Base-by-base conservation (phyloP, 2,888 invertebrate genomes). In the Desoria tigrina region DNA sequence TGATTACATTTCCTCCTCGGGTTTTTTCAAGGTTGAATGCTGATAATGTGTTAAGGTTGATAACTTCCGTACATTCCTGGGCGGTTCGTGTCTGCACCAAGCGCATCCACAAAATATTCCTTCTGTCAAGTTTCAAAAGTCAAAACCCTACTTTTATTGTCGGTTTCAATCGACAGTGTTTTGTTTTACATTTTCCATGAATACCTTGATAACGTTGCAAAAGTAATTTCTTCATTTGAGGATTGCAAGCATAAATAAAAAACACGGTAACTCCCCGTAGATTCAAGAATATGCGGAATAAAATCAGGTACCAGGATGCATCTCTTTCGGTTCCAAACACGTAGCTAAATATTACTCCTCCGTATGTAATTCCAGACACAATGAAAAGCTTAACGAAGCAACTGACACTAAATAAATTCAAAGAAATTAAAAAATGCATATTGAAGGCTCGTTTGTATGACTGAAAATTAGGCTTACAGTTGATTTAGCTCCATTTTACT, bases 231-330 rank as follows among this genome's bases (percentile, higher is more conserved):
- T 51, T 51, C 51, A 27, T 51, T 27, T 51, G 24, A 6, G 14
- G 14, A 24, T 51, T 51, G 6, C 51, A 51, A 51, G 21, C 51
- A n/a, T 26, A 51, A 23, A 51, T 24, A 6, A 51, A 16, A 16
- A 51, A 51, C 4, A 51, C 51, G 9, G 51, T 51, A 23, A 51
- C 21, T 18, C 51, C 51, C 51, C 51, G 4, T 24, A 51, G 23
- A 51, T 51, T 51, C 7, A 51, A 6, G 6, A 51, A 51, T 4
- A 27, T 27, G 4, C 51, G 4, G 21, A 26, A 51, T 6, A 51
- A 7, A 3, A 51, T 24, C 24, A 51, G 6, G 51, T 51, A 51
- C 51, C 51, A 51, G 7, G 51, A 23, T 14, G 7, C 11, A 16
- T 23, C 4, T 24, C 51, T 23, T 27, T 26, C 51, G 4, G 51